These are phyloP conservation scores for Micromesistius poutassou DNA, from an alignment of 2,797 vertebrate genomes.

Conservation along the genomic window DNA sequence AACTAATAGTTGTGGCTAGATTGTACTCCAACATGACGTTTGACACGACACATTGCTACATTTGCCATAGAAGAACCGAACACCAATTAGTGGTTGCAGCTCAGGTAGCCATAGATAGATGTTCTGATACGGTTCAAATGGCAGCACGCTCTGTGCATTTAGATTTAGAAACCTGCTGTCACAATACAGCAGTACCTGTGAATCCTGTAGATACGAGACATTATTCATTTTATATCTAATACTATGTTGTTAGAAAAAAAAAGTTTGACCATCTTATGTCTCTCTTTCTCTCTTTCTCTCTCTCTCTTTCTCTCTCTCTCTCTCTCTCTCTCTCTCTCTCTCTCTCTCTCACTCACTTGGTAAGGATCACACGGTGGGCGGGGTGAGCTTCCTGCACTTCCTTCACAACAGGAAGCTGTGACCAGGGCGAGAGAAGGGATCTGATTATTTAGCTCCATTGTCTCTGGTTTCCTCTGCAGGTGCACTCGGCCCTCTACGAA, in stretches of 20 bases:
- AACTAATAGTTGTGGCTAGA: background rate
- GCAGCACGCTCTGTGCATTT: background rate
- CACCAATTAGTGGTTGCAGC: background rate
- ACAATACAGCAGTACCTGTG: background rate
- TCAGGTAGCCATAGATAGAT: background rate
- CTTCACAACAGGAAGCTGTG: constrained; percentile 72
- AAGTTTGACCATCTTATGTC: background rate
- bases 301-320: background rate
- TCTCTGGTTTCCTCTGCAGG: constrained; percentile 68
- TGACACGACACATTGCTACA: background rate
- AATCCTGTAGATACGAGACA: background rate
- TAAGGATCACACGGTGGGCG: constrained; percentile 43
- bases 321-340: background rate
- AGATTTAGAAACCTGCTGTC: background rate
- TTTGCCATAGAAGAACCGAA: background rate
- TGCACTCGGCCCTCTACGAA: constrained; percentile 40
- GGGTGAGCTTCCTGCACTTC: constrained; percentile 58
- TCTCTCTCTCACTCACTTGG: constrained; percentile 2
- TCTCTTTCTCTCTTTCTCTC: background rate
- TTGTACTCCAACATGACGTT: background rate
- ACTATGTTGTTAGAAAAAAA: background rate
- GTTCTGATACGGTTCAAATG: background rate
- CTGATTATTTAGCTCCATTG: constrained; percentile 62
- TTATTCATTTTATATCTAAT: background rate
- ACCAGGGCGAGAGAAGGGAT: constrained; percentile 49